Percentiles rank a stretch among this genome's conserved stretches.
Evolutionary conservation across 2,888 invertebrate species (phyloP).

Genomic region (Furcula furcula): DNA sequence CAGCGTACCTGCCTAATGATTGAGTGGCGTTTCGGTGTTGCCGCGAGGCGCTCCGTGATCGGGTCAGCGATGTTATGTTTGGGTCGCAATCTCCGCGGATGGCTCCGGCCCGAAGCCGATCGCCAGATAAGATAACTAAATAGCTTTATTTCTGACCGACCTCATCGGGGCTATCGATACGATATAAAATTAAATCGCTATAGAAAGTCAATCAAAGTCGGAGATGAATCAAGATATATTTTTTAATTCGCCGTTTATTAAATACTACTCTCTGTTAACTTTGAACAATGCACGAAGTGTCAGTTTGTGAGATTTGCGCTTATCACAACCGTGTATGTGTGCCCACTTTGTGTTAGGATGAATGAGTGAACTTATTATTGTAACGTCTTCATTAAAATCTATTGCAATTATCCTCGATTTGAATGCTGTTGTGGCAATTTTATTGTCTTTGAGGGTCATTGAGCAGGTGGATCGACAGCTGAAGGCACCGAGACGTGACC

Average conservation of each 20-base stretch:
- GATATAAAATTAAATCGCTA: constrained; percentile 61
- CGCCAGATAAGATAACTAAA: constrained; percentile 62
- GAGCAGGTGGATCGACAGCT: constrained; percentile 39
- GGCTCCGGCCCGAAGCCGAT: constrained; percentile 48
- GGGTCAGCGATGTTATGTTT: constrained; percentile 64
- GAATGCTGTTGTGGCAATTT: not conserved
- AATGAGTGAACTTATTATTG: too few relatives aligned
- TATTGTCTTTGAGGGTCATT: not conserved
- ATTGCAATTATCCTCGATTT: not conserved
- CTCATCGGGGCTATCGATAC: constrained; percentile 57
- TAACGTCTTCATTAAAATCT: constrained; percentile 1
- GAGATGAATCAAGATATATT: constrained; percentile 41
- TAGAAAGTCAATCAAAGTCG: constrained; percentile 74
- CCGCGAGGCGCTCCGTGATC: constrained; percentile 33
- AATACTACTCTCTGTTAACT: constrained; percentile 6
- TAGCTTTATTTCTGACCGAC: constrained; percentile 61
- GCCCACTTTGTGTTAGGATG: not conserved
- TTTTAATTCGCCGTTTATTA: constrained; percentile 30
- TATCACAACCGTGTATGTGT: not conserved
- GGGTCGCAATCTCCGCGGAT: constrained; percentile 55
- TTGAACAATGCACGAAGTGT: constrained; percentile 2
- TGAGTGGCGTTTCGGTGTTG: constrained; percentile 61
- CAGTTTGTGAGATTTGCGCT: not conserved
- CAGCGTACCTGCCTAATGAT: constrained; percentile 41
- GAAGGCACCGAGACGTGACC: constrained; percentile 36